These are phyloP conservation scores for Drosophila funebris DNA, from an alignment of 1,140 invertebrate species.

Conservation along the genomic window DNA sequence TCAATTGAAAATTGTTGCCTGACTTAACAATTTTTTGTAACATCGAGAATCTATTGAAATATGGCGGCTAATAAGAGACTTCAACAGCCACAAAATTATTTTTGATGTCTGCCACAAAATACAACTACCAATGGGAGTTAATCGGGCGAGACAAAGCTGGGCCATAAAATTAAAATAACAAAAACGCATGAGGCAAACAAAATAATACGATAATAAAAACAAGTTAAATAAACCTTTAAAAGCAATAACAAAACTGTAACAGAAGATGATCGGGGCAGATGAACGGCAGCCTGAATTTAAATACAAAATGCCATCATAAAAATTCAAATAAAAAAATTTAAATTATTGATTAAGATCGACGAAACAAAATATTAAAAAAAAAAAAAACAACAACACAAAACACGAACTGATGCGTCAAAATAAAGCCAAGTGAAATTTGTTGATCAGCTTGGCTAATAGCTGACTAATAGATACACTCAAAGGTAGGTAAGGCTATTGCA, in stretches of 20 bases:
- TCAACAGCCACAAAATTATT: not conserved
- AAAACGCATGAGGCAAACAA: conserved; percentile 53
- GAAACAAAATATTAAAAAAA: conserved; percentile 72
- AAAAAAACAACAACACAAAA: conserved; percentile 39
- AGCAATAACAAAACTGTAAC: conserved; percentile 47
- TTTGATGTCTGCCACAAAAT: conserved; percentile 36
- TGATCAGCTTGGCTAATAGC: not conserved
- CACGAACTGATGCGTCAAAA: conserved; percentile 62
- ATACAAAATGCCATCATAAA: conserved; percentile 63
- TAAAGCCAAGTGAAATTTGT: conserved; percentile 47
- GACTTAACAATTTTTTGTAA: conserved; percentile 31
- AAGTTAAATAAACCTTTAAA: conserved; percentile 32
- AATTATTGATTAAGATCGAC: conserved; percentile 80
- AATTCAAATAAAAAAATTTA: conserved; percentile 81
- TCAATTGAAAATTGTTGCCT: conserved; percentile 21
- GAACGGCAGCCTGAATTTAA: conserved; percentile 60
- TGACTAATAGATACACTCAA: conserved; percentile 27
- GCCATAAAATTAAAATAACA: conserved; percentile 68
- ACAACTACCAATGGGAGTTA: conserved; percentile 50
- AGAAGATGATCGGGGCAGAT: conserved; percentile 2
- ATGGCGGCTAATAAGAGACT: conserved; percentile 50
- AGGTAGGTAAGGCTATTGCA: not conserved
- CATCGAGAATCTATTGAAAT: conserved; percentile 22
- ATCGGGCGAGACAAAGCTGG: conserved; percentile 29
- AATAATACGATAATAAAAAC: conserved; percentile 43